Evolutionary conservation across 92 coral and sea anemone species (phyloP).

Genomic region (Porites evermanni): DNA sequence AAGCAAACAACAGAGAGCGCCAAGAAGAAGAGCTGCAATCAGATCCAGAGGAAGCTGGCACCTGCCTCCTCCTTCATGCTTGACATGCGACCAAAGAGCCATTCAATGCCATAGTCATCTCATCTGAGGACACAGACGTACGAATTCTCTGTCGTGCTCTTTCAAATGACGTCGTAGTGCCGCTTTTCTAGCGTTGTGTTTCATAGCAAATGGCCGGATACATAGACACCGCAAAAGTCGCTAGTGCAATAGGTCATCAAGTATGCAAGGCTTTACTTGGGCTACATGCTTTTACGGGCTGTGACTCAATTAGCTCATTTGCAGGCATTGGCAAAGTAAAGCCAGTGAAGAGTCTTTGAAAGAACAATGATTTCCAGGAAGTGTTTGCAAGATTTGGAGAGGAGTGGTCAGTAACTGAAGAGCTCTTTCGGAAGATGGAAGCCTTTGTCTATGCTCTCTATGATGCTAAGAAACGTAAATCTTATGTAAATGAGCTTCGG

Average conservation of each 20-base stretch:
- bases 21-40: constrained; percentile 18
- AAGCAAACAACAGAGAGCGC: constrained; percentile 16
- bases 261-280: constrained; percentile 34
- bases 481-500: too few relatives aligned
- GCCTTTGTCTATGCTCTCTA: constrained; percentile 49
- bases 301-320: constrained; percentile 29
- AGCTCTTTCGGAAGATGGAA: constrained; percentile 30
- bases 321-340: constrained; percentile 43
- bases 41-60: constrained; percentile 29
- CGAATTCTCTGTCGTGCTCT: not conserved
- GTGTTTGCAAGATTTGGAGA: constrained; percentile 21
- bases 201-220: too few relatives aligned
- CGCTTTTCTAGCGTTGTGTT: not conserved
- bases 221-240: not conserved
- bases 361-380: constrained; percentile 17
- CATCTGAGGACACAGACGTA: not conserved
- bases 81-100: constrained; percentile 15
- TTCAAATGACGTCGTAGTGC: not conserved
- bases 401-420: constrained; percentile 24
- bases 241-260: constrained; percentile 20
- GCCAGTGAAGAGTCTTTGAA: constrained; percentile 15
- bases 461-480: constrained; percentile 13
- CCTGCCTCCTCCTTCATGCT: constrained; percentile 23
- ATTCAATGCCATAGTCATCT: not conserved
- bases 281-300: constrained; percentile 35